Evolutionary conservation across 2,888 invertebrate genomes (phyloP), one percentile per base, ranked within the genome.

Genomic region (Mystacides longicornis): DNA sequence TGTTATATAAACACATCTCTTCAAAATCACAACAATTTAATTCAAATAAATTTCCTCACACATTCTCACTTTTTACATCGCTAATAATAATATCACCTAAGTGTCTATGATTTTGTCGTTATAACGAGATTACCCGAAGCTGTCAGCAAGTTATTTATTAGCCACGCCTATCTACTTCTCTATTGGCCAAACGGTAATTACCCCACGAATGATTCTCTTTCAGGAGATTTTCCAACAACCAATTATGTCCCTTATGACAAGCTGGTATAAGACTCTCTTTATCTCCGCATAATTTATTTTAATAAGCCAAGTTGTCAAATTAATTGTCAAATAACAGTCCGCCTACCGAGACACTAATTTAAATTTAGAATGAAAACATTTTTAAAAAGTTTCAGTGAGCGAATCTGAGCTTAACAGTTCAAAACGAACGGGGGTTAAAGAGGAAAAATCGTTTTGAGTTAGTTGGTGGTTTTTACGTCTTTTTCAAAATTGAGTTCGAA

Each of bases 111-210:
- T n/a, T n/a, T n/a, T n/a, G n/a, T n/a, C n/a, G n/a, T n/a, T n/a
- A n/a, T n/a, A n/a, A n/a, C n/a, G n/a, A n/a, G n/a, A 57, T 57
- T 54, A 57, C n/a, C n/a, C n/a, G n/a, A n/a, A n/a, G n/a, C 51
- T 54, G 57, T 57, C 57, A 49, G 5, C 31, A 21, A 49, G 33
- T n/a, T 42, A 45, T 43, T 56, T 21, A 19, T 22, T 4, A 33
- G 37, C 49, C 55, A 55, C 55, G 55, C 55, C 58, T 27, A 16
- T 5, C 21, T 20, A 31, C 23, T 48, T 23, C 23, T 37, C 52
- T 51, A 58, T 58, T 58, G 58, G 58, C 33, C 50, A 14, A 11
- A 3, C 9, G 20, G 43, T 54, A 57, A 57, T 57, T 57, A 57
- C 33, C n/a, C 14, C n/a, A 21, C 20, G 23, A 23, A n/a, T 37